A percentile compares a stretch with the other conserved stretches of the same genome.
phyloP scores from a whole-genome alignment of 2,113 vertebrate species.

The Empidonax alnorum region DNA sequence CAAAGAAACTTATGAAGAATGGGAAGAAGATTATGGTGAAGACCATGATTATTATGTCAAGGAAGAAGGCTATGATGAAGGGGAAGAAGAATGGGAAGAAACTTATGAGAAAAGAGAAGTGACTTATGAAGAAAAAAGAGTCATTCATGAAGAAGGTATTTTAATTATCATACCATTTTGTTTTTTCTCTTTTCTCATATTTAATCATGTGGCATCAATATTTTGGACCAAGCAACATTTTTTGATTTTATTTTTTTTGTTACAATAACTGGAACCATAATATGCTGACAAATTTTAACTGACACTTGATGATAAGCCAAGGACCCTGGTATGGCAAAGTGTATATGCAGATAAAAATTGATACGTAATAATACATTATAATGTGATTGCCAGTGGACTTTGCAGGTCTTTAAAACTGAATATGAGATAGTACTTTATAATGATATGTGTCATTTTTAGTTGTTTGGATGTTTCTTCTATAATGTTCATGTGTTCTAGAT shows the following conservation, averaged over 20 bases:
- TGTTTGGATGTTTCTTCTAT: not conserved
- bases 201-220: not conserved
- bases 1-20: constrained; percentile 73
- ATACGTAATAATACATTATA: not conserved
- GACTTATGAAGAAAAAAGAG: constrained; percentile 70
- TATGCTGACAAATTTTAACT: not conserved
- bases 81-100: constrained; percentile 70
- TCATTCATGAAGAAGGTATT: constrained; percentile 76
- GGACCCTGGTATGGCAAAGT: not conserved
- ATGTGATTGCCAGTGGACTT: not conserved
- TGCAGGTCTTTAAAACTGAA: not conserved
- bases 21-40: constrained; percentile 80
- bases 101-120: constrained; percentile 69
- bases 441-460: not conserved
- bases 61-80: constrained; percentile 75
- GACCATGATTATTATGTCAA: constrained; percentile 76
- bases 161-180: not conserved
- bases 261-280: not conserved
- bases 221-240: not conserved
- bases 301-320: not conserved
- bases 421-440: not conserved
- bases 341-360: not conserved
- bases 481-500: not conserved
- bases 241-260: not conserved
- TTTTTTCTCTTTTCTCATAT: not conserved